A percentile compares a stretch with the other conserved stretches of the same genome.
Evolutionary conservation across 2,113 vertebrate genomes (phyloP).

Genomic region (Semnornis frantzii): DNA sequence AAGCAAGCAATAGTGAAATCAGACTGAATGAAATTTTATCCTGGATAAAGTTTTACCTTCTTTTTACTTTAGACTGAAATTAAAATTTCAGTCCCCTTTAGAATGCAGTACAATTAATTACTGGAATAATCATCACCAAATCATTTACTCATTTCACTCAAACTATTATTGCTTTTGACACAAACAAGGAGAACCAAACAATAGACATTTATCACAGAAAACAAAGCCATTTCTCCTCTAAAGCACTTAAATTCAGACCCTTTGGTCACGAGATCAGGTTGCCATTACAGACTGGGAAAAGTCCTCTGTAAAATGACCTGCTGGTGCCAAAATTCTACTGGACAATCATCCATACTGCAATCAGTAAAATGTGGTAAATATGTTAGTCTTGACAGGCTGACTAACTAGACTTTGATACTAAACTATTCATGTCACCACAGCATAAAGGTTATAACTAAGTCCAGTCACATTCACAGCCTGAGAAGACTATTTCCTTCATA

Average conservation of each 20-base stretch:
- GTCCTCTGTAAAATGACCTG: not conserved
- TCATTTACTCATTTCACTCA: not conserved
- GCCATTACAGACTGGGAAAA: not conserved
- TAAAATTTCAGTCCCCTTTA: not conserved
- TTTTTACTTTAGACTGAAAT: not conserved
- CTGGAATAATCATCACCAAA: not conserved
- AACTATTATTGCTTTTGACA: not conserved
- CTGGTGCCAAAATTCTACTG: not conserved
- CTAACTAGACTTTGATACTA: not conserved
- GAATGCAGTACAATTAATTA: not conserved
- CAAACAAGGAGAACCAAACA: not conserved
- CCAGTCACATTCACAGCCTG: not conserved
- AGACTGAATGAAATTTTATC: not conserved
- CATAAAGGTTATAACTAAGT: not conserved
- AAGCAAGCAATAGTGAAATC: not conserved
- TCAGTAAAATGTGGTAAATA: not conserved
- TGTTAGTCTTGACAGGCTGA: not conserved
- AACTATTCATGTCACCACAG: not conserved
- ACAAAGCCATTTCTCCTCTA: not conserved
- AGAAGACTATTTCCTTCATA: not conserved
- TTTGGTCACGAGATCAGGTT: not conserved
- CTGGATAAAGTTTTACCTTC: not conserved
- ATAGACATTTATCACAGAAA: not conserved
- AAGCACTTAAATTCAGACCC: not conserved
- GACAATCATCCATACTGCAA: not conserved